Evolutionary conservation across 2,888 invertebrate species (phyloP), one percentile per base, ranked within the genome.

Genomic region (Drosophila formosana): DNA sequence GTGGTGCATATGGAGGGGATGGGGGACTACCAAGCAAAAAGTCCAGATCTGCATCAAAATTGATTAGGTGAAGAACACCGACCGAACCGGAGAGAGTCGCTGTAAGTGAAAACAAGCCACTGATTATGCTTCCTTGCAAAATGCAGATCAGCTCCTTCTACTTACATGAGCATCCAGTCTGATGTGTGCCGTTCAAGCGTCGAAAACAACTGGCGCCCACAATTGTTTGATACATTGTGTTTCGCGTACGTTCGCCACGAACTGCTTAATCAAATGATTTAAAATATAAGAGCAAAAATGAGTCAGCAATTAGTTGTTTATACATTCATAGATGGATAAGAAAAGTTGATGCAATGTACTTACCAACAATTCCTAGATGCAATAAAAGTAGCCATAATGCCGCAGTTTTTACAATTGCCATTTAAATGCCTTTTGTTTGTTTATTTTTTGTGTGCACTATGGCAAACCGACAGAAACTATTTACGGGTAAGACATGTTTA

Each of bases 91-190:
- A 94, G 62, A 95, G 93, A 2, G 88, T 65, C 18, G 92, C 92
- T 93, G 56, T 9, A 73, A 63, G 7, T 11, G n/a, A 37, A 46
- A 37, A 46, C 18, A 43, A 6, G 56, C n/a, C 23, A 32, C 32
- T 45, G 6, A 7, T 56, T 32, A 0, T 45, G 5, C 7, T 56
- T 32, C 0, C 11, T 5, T 8, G 23, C 11, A n/a, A 9, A 13
- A 8, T 34, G 8, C 3, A 26, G 3, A 9, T 5, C 34, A n/a
- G 3, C 2, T n/a, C 5, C 6, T 3, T 3, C 6, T 7, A 94
- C 96, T 95, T 94, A 98, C 98, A 98, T 56, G 97, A 95, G 92
- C 99, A 99, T 69, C 99, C 99, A 80, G 96, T 96, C 93, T 98
- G 97, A 93, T 98, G 97, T 9, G 99, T 99, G 65, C 96, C 98